phyloP scores from a whole-genome alignment of 2,888 invertebrate genomes.

The Eilema griseolum region DNA sequence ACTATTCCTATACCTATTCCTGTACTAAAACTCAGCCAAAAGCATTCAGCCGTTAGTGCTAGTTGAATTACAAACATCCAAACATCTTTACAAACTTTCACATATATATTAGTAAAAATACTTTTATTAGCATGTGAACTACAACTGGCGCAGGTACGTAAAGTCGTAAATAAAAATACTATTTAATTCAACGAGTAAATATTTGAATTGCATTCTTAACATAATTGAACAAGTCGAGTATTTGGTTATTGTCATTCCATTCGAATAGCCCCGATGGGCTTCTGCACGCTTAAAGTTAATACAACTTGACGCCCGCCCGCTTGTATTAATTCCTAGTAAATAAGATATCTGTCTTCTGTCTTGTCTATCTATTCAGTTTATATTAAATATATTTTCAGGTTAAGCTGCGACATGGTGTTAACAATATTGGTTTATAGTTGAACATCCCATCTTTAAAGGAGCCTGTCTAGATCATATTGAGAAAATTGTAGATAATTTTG shows the following conservation, averaged over 20 bases:
- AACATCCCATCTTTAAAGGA: not conserved
- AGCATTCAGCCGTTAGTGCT: too few species aligned
- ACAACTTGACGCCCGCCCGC: not conserved
- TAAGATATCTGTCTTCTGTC: not conserved
- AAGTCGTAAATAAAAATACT: not conserved
- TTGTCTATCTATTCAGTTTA: not conserved
- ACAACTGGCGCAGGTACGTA: not conserved
- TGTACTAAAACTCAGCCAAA: too few species aligned
- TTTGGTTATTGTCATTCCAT: slow-evolving; percentile 2
- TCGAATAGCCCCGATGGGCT: not conserved
- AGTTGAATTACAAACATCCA: too few species aligned
- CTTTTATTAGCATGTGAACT: not conserved
- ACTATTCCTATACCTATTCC: too few species aligned
- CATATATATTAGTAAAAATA: not conserved
- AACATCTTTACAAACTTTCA: too few species aligned
- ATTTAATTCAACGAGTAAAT: not conserved
- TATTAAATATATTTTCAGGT: not conserved
- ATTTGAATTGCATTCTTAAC: not conserved
- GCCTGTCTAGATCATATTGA: not conserved
- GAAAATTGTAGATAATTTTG: not conserved
- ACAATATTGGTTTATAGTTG: not conserved
- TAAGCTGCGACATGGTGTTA: not conserved
- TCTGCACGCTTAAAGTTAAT: not conserved
- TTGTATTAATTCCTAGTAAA: not conserved
- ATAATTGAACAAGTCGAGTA: slow-evolving; percentile 2